phyloP scores from a whole-genome alignment of 1,140 invertebrate species.

The Camponotus vicinus region DNA sequence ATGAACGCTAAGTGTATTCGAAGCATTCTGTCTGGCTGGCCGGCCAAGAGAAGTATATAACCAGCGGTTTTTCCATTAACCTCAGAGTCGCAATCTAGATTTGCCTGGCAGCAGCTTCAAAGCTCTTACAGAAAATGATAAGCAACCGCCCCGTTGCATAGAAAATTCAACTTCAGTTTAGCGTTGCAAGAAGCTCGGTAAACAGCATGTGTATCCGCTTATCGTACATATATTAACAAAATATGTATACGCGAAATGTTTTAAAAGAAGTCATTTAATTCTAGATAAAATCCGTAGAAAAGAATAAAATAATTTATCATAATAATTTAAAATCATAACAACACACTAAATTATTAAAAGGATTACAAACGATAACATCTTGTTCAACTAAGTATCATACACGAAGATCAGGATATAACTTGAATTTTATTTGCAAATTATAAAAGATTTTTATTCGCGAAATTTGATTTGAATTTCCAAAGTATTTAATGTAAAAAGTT shows the following conservation, averaged over 20 bases:
- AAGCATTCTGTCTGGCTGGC: background rate
- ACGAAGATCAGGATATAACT: background rate
- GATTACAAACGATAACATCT: background rate
- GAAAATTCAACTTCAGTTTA: conserved; percentile 48
- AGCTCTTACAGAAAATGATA: conserved; percentile 50
- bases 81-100: conserved; percentile 45
- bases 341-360: background rate
- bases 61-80: conserved; percentile 56
- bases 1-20: conserved; percentile 37
- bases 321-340: background rate
- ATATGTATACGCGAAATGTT: background rate
- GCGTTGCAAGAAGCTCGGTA: conserved; percentile 35
- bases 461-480: background rate
- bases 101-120: conserved; percentile 18
- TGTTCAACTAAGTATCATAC: background rate
- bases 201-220: conserved; percentile 5
- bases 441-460: background rate
- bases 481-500: background rate
- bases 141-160: conserved; percentile 19
- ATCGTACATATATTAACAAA: conserved; percentile 34
- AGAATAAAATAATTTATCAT: background rate
- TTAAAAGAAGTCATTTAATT: background rate
- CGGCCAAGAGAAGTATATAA: conserved; percentile 16
- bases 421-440: background rate
- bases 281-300: background rate